Base-by-base conservation (phyloP, 1,140 invertebrate genomes). In the Drosophila ohnishii region DNA sequence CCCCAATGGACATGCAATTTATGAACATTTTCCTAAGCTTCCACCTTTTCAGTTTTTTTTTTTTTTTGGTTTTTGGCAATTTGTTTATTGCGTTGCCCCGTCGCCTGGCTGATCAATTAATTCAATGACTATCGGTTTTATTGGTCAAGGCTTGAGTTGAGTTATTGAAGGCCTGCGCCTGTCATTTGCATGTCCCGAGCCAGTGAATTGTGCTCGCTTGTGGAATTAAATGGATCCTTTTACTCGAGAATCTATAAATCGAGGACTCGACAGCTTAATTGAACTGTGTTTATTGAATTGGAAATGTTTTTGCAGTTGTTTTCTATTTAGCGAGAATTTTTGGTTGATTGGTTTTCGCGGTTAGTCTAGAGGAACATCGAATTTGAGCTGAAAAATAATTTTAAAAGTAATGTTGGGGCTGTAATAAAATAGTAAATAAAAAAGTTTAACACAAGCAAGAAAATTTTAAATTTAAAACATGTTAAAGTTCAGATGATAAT, bases 141-240 rank as follows among this genome's bases (percentile, higher is more conserved):
- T 82, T 82, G 61, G 72, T 28, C 62, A 39, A 62, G 75, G 64
- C 50, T 44, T 47, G 32, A 55, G 44, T 48, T 66, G 62, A 75
- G 75, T 62, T 61, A 66, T 53, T 51, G 65, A 28, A 79, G 35
- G 37, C 25, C 79, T 83, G 70, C 63, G 22, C 9, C 79, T 83
- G 82, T 75, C 82, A 87, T 82, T 86, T 82, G 71, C 82, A 86
- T 86, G 79, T 51, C 57, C 28, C 7, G 51, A 4, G 37, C 44
- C 19, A 34, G 50, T 65, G 59, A 57, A 35, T 65, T 56, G 61
- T 60, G 50, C 44, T 65, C 61, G 80, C 64, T 82, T 76, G 59
- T 66, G 71, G 61, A 79, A 87, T 76, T 73, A 76, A 67, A 72
- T 55, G 53, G 56, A 63, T 67, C 73, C 72, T 58, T 60, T 50